Evolutionary conservation across 2,113 vertebrate genomes (phyloP), one percentile per base, ranked within the genome.

Genomic region (Pygoscelis adeliae): DNA sequence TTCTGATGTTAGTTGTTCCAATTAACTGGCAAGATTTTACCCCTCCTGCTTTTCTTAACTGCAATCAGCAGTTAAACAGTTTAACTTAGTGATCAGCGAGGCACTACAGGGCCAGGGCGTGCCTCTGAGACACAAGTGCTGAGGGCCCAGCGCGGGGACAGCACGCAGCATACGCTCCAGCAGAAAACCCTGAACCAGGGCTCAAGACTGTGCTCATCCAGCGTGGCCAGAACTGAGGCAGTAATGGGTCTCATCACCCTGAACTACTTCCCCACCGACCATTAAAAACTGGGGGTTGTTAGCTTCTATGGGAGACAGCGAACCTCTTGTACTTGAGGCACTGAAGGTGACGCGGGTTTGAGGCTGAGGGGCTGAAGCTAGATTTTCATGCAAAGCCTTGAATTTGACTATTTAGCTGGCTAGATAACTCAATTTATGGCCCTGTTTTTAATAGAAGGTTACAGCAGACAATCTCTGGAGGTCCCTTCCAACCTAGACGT

Each of bases 201-300:
- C 50, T 47, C 7, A 8, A 30, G 21, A 7, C 53, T 32, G 3
- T 9, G 30, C 38, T 49, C 76, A 2, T 5, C 20, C 17, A 32
- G 55, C 0, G 0, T 2, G 30, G 70, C 52, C 65, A 58, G 59
- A 40, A n/a, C 38, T 0, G 2, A 38, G 53, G 59, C 16, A 11
- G 30, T 11, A 55, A n/a, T 0, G 0, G 10, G 15, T 29, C 56
- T 62, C 36, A 21, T 40, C 38, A 32, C 25, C 32, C 22, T 15
- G 19, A 42, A 8, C 2, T 3, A 15, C 25, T 16, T 65, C 29
- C 23, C 61, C 2, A 0, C 36, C 1, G 0, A 55, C 49, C 0
- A 0, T 13, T 25, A 22, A 55, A 61, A 34, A 17, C 42, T 13
- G 26, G 23, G n/a, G 27, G 22, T 52, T 42, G 20, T 44, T 38